Conservation (phyloP, 1,140 invertebrate genomes). For the Apis florea region DNA sequence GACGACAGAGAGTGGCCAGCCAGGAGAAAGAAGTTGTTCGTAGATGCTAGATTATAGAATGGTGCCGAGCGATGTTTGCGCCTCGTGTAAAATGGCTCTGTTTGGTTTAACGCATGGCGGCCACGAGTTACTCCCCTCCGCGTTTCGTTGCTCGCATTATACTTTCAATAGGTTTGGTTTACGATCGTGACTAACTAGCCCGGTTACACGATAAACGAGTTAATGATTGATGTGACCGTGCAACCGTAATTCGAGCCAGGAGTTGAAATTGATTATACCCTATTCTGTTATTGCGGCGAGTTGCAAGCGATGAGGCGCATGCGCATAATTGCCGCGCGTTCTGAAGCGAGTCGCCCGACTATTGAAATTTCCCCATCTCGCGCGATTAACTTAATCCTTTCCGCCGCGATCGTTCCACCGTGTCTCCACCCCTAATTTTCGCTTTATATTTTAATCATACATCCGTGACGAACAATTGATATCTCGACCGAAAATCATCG, state of each 20-base stretch:
- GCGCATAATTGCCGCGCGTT: slow-evolving; percentile 36
- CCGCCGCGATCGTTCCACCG: slow-evolving; percentile 2
- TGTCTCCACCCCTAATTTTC: not conserved
- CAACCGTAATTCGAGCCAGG: slow-evolving; percentile 10
- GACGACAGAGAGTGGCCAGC: slow-evolving; percentile 19
- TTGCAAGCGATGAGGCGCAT: slow-evolving; percentile 8
- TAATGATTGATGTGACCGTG: slow-evolving; percentile 45
- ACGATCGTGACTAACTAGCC: slow-evolving; percentile 41
- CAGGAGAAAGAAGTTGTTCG: slow-evolving; percentile 48
- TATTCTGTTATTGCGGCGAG: slow-evolving; percentile 46
- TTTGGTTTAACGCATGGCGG: slow-evolving; percentile 4
- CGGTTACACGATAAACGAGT: slow-evolving; percentile 44
- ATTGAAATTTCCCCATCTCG: slow-evolving; percentile 49
- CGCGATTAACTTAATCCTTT: slow-evolving; percentile 43
- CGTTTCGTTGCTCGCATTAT: slow-evolving; percentile 9
- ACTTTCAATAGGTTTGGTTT: slow-evolving; percentile 46
- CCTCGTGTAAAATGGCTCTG: slow-evolving; percentile 27
- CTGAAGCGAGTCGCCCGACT: slow-evolving; percentile 28
- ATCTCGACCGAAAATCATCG: too few species aligned
- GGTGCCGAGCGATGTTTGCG: not conserved
- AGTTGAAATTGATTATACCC: slow-evolving; percentile 35
- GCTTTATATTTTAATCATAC: not conserved
- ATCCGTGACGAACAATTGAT: too few species aligned
- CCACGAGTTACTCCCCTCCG: too few species aligned
- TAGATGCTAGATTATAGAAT: slow-evolving; percentile 40